A percentile compares a stretch with the other conserved stretches of the same genome.
These are phyloP conservation scores for Delia radicum DNA, from an alignment of 1,140 invertebrate species.

Conservation along the genomic window DNA sequence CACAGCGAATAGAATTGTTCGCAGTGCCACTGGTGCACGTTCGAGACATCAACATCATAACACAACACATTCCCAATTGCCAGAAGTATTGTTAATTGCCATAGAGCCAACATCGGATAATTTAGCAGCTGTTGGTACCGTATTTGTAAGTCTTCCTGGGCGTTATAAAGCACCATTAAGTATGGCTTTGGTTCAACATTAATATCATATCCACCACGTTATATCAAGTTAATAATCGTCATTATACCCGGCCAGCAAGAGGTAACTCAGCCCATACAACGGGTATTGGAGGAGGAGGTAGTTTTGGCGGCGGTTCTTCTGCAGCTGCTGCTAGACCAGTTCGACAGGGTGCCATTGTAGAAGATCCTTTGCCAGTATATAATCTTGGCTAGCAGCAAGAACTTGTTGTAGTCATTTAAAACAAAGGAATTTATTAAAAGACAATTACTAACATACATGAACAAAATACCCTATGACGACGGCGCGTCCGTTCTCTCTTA, in stretches of 20 bases:
- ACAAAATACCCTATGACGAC: not conserved
- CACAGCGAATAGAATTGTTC: slow-evolving; percentile 35
- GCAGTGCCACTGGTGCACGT: slow-evolving; percentile 27
- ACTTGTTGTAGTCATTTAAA: not conserved
- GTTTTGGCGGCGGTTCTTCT: not conserved
- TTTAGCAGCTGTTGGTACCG: slow-evolving; percentile 83
- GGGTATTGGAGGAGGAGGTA: not conserved
- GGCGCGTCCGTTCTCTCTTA: not conserved
- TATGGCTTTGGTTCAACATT: slow-evolving; percentile 50
- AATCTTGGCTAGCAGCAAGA: slow-evolving; percentile 4
- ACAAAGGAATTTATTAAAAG: slow-evolving; percentile 17
- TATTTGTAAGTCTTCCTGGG: slow-evolving; percentile 67
- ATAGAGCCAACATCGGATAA: slow-evolving; percentile 86
- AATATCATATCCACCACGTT: slow-evolving; percentile 43
- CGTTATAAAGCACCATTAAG: slow-evolving; percentile 48
- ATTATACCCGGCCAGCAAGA: slow-evolving; percentile 41
- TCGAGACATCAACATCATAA: slow-evolving; percentile 37
- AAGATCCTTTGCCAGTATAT: slow-evolving; percentile 1
- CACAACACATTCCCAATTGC: slow-evolving; percentile 49
- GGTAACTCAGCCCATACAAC: not conserved
- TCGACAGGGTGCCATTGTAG: slow-evolving; percentile 14
- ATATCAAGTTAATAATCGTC: slow-evolving; percentile 45
- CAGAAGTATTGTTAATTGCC: slow-evolving; percentile 79
- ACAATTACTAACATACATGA: slow-evolving; percentile 7
- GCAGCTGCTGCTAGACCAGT: not conserved